phyloP scores from a whole-genome alignment of 2,888 invertebrate genomes.

The Cataglyphis albicans region DNA sequence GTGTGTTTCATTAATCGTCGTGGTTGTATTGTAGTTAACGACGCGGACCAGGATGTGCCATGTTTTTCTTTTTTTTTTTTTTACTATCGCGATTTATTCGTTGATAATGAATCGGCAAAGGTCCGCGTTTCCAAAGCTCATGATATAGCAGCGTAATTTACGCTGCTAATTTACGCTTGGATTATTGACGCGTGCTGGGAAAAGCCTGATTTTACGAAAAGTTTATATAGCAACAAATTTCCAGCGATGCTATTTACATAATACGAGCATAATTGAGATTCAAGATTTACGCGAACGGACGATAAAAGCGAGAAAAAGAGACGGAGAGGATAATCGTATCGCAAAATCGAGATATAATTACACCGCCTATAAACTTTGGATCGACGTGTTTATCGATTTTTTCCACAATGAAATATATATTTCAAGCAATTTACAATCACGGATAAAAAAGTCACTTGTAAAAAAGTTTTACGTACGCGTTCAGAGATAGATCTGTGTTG shows the following conservation, averaged over 20 bases:
- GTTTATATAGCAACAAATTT: neutral
- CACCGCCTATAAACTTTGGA: slow-evolving; percentile 3
- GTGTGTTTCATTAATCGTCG: neutral
- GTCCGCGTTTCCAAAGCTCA: neutral
- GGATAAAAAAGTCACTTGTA: neutral
- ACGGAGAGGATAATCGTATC: neutral
- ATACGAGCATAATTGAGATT: neutral
- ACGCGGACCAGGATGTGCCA: neutral
- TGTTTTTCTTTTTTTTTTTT: neutral
- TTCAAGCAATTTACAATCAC: neutral
- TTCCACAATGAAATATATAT: neutral
- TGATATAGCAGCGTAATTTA: neutral
- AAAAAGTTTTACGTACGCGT: neutral
- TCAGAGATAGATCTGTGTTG: neutral
- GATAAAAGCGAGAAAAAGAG: neutral
- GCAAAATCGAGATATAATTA: slow-evolving; percentile 6
- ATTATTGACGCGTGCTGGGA: neutral
- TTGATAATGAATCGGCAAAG: neutral
- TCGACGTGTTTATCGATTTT: neutral
- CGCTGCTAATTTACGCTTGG: neutral
- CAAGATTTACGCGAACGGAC: neutral
- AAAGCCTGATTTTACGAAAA: neutral
- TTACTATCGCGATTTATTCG: neutral
- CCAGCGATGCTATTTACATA: neutral
- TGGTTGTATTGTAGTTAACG: neutral